A percentile compares a stretch with the other conserved stretches of the same genome.
These are phyloP conservation scores for Pithecia hirsuta DNA, from an alignment of 2,797 vertebrate genomes.

Conservation along the genomic window DNA sequence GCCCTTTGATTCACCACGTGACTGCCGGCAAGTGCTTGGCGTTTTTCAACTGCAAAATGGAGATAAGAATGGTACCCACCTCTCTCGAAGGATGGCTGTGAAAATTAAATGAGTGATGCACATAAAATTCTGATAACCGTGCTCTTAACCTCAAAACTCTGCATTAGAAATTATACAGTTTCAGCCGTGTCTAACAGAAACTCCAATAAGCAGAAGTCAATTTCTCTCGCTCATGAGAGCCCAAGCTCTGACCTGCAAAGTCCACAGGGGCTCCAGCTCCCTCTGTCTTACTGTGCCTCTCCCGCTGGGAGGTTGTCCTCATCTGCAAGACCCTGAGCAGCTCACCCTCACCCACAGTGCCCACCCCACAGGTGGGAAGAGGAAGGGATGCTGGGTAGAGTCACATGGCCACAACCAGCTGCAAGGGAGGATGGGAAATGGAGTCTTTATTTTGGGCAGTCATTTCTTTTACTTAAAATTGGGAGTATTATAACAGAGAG, in stretches of 20 bases:
- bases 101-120: accelerated
- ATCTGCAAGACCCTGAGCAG: background rate
- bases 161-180: accelerated
- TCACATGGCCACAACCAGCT: accelerated
- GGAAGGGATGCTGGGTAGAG: background rate
- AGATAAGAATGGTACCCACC: accelerated
- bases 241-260: background rate
- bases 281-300: background rate
- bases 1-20: accelerated
- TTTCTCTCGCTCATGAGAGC: background rate
- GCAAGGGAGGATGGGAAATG: background rate
- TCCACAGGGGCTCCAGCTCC: accelerated
- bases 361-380: accelerated
- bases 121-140: accelerated
- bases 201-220: background rate
- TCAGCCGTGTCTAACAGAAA: background rate
- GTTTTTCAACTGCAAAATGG: background rate
- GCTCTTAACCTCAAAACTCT: background rate
- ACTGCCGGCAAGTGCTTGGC: accelerated
- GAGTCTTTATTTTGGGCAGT: background rate
- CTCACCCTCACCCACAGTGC: accelerated
- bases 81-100: accelerated
- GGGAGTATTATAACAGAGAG: background rate
- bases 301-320: background rate
- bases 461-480: background rate